Conservation (phyloP, 2,113 vertebrate genomes). For the Herpailurus yagouaroundi region DNA sequence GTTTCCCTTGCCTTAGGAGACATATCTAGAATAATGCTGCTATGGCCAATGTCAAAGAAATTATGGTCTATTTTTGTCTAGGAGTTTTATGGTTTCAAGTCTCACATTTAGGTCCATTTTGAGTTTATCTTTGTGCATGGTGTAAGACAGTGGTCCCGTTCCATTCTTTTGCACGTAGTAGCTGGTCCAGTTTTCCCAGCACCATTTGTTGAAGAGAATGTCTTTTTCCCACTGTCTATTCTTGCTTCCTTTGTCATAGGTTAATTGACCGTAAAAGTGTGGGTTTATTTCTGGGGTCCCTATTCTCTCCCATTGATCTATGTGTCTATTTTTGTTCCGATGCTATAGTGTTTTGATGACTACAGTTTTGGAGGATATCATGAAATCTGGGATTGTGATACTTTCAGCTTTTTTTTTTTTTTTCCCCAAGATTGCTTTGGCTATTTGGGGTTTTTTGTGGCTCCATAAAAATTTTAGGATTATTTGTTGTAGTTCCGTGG, state of each 20-base stretch:
- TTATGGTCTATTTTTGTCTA: not conserved
- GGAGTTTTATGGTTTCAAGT: not conserved
- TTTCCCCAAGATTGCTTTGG: not conserved
- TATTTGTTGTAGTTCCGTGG: not conserved
- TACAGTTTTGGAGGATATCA: not conserved
- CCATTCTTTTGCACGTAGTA: not conserved
- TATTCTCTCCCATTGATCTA: not conserved
- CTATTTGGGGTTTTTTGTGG: not conserved
- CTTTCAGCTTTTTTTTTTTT: not conserved
- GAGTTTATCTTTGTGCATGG: not conserved
- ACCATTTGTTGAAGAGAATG: not conserved
- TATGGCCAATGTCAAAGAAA: not conserved
- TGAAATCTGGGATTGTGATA: not conserved
- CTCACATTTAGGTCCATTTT: not conserved
- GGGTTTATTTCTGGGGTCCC: not conserved
- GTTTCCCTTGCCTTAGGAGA: not conserved
- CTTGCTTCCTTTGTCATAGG: not conserved
- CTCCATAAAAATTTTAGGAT: not conserved
- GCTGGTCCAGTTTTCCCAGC: not conserved
- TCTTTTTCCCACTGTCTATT: not conserved
- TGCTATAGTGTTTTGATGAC: not conserved
- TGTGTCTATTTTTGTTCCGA: not conserved
- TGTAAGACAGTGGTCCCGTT: not conserved
- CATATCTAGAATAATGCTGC: not conserved
- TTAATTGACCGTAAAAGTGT: not conserved